Conservation (phyloP, 2,797 vertebrate species). For the Notolepis coatsorum region DNA sequence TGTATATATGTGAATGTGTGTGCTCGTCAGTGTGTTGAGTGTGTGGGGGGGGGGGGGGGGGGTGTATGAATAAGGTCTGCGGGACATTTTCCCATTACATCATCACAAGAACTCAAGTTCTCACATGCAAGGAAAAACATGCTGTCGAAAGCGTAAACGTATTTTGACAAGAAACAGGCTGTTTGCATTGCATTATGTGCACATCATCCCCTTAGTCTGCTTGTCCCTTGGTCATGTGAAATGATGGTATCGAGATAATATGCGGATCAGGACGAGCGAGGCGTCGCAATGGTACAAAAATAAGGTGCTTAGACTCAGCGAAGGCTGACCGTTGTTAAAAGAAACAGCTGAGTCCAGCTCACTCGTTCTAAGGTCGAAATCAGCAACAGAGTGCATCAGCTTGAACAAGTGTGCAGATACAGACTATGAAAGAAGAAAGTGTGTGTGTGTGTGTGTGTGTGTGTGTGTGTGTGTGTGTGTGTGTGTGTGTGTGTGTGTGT, state of each 20-base stretch:
- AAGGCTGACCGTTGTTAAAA: constrained; percentile 10
- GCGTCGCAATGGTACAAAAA: not conserved
- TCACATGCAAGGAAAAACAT: constrained; percentile 6
- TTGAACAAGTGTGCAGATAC: too few relatives aligned
- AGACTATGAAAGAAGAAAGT: not conserved
- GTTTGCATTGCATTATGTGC: not conserved
- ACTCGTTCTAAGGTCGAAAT: too few relatives aligned
- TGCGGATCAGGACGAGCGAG: constrained; percentile 4
- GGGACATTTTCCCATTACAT: constrained; percentile 4
- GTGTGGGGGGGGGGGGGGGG: too few relatives aligned
- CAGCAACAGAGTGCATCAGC: constrained; percentile 1
- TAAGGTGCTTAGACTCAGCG: constrained; percentile 4
- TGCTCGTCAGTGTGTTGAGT: constrained; percentile 9
- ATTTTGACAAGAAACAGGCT: not conserved
- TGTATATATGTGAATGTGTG: not conserved
- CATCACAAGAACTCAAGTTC: constrained; percentile 9
- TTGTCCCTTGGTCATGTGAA: not conserved
- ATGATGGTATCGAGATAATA: not conserved
- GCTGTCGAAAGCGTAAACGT: constrained; percentile 1
- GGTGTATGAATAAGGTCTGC: not conserved
- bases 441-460: not conserved
- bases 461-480: too few relatives aligned
- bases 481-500: not conserved
- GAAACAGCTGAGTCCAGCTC: constrained; percentile 34
- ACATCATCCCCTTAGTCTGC: not conserved